These are phyloP conservation scores for Daphoenositta chrysoptera DNA, from an alignment of 2,113 vertebrate species.

Conservation along the genomic window DNA sequence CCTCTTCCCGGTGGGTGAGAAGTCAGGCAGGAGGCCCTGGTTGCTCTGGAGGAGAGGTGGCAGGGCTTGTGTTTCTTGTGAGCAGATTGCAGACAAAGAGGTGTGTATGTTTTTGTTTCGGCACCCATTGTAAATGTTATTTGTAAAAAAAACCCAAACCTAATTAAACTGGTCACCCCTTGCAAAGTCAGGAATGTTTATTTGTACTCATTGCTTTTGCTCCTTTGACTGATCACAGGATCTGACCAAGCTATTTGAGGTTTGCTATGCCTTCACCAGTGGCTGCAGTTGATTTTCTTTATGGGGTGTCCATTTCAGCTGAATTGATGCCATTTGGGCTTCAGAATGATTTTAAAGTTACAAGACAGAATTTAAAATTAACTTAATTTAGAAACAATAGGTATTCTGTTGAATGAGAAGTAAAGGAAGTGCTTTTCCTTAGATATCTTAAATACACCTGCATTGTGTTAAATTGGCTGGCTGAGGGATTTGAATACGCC, in stretches of 20 bases:
- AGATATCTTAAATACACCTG: not conserved
- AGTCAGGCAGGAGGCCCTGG: not conserved
- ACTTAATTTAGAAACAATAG: not conserved
- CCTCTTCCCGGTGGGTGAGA: not conserved
- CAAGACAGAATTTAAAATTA: not conserved
- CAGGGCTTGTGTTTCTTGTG: not conserved
- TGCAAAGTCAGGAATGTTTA: rapidly evolving
- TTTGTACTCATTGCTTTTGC: not conserved
- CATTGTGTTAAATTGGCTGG: not conserved
- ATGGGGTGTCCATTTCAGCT: not conserved
- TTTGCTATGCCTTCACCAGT: not conserved
- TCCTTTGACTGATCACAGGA: not conserved
- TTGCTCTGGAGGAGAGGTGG: not conserved
- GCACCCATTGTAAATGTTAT: not conserved
- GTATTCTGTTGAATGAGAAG: not conserved
- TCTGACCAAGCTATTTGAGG: not conserved
- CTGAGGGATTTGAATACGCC: not conserved
- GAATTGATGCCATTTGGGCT: not conserved
- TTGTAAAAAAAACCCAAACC: not conserved
- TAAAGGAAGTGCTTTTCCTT: not conserved
- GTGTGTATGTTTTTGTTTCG: not conserved
- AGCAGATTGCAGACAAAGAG: not conserved
- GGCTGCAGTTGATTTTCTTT: not conserved
- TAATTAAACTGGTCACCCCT: not conserved
- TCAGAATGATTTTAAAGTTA: not conserved